A percentile compares a stretch with the other conserved stretches of the same genome.
Conservation (phyloP, 1,140 invertebrate genomes). For the Papilio helenus region DNA sequence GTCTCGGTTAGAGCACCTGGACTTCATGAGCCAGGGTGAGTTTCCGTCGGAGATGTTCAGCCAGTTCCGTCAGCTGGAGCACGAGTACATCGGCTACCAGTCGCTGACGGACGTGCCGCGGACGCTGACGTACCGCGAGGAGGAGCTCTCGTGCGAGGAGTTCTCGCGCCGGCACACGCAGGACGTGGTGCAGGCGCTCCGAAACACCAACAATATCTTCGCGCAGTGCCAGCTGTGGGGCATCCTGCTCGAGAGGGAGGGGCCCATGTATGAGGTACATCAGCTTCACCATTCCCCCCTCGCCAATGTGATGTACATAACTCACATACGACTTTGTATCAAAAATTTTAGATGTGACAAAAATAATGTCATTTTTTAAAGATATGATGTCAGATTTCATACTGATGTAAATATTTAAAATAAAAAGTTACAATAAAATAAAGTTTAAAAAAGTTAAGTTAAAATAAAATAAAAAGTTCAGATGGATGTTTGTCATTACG, state of each 20-base stretch:
- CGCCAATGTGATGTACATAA: too few species aligned
- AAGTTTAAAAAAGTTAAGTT: too few species aligned
- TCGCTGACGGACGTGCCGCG: slow-evolving; percentile 98
- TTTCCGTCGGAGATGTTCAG: slow-evolving; percentile 88
- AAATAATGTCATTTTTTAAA: too few species aligned
- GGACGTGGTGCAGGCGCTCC: slow-evolving; percentile 90
- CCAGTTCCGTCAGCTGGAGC: slow-evolving; percentile 94
- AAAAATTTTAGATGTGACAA: too few species aligned
- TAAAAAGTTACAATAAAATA: too few species aligned
- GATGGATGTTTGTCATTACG: too few species aligned
- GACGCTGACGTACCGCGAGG: slow-evolving; percentile 84
- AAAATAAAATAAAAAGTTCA: too few species aligned
- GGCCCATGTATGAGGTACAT: slow-evolving; percentile 90
- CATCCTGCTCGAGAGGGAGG: slow-evolving; percentile 92
- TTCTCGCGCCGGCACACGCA: slow-evolving; percentile 85
- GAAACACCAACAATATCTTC: slow-evolving; percentile 88
- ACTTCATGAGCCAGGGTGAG: slow-evolving; percentile 94
- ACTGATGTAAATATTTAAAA: too few species aligned
- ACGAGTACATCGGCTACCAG: slow-evolving; percentile 97
- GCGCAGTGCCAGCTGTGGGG: slow-evolving; percentile 93
- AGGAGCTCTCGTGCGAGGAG: slow-evolving; percentile 64
- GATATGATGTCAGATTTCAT: too few species aligned
- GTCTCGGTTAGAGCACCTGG: slow-evolving; percentile 91
- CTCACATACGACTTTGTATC: too few species aligned
- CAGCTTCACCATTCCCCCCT: too few species aligned